Evolutionary conservation across 2,888 invertebrate genomes (phyloP).

Genomic region (Diabrotica balteata): DNA sequence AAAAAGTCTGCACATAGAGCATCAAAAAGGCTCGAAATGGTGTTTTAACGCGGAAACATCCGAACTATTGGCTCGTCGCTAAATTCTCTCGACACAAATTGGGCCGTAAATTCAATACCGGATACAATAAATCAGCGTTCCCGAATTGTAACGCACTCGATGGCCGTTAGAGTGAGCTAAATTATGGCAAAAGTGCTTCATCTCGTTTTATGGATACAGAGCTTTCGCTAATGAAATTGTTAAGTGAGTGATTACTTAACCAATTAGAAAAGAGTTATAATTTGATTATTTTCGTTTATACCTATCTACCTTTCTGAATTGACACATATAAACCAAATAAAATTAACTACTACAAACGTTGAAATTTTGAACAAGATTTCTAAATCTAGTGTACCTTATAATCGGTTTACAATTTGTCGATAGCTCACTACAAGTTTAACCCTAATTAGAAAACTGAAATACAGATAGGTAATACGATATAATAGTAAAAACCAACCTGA

Average conservation of each 20-base stretch:
- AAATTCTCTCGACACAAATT: constrained; percentile 60
- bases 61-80: constrained; percentile 53
- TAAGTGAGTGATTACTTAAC: constrained; percentile 13
- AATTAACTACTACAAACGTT: too few species aligned
- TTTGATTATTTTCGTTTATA: not conserved
- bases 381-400: too few species aligned
- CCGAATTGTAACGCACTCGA: constrained; percentile 53
- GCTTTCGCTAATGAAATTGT: constrained; percentile 57
- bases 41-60: constrained; percentile 30
- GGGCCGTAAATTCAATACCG: constrained; percentile 60
- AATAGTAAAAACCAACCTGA: too few species aligned
- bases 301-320: too few species aligned
- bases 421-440: too few species aligned
- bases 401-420: too few species aligned
- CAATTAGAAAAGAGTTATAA: constrained; percentile 4
- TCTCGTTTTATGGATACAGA: constrained; percentile 57
- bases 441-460: too few species aligned
- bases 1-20: constrained; percentile 1
- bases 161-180: constrained; percentile 30
- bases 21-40: constrained; percentile 23
- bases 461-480: too few species aligned
- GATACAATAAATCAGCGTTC: constrained; percentile 57
- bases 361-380: too few species aligned
- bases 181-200: constrained; percentile 47
- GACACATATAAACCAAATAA: too few species aligned